phyloP scores from a whole-genome alignment of 2,113 vertebrate species.

The Lathamus discolor region DNA sequence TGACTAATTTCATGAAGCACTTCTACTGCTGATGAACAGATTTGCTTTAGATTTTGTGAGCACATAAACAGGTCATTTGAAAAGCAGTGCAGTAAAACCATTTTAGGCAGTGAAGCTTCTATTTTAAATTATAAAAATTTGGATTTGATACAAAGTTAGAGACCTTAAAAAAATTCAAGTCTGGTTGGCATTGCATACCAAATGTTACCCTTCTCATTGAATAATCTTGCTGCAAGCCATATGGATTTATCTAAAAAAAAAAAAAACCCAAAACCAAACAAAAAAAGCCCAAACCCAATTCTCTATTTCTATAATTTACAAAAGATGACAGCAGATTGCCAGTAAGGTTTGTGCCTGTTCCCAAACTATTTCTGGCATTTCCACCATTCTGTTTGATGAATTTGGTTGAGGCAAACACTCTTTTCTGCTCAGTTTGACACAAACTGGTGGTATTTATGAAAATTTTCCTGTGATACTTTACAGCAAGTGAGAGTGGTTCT shows the following conservation, averaged over 20 bases:
- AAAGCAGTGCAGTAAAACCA: not conserved
- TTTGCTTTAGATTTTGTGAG: not conserved
- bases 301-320: not conserved
- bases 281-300: not conserved
- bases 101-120: not conserved
- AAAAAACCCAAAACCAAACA: rapidly evolving
- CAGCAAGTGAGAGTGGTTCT: not conserved
- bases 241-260: not conserved
- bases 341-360: not conserved
- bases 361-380: not conserved
- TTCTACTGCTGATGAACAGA: not conserved
- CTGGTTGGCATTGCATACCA: not conserved
- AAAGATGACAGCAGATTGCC: not conserved
- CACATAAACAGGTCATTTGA: not conserved
- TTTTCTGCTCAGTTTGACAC: not conserved
- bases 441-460: not conserved
- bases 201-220: not conserved
- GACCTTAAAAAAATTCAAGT: not conserved
- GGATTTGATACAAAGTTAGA: not conserved
- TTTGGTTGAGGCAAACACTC: not conserved
- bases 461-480: not conserved
- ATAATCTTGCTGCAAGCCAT: not conserved
- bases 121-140: not conserved
- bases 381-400: not conserved
- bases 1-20: not conserved